phyloP scores from a whole-genome alignment of 2,113 vertebrate genomes.

The Erythrocebus patas region DNA sequence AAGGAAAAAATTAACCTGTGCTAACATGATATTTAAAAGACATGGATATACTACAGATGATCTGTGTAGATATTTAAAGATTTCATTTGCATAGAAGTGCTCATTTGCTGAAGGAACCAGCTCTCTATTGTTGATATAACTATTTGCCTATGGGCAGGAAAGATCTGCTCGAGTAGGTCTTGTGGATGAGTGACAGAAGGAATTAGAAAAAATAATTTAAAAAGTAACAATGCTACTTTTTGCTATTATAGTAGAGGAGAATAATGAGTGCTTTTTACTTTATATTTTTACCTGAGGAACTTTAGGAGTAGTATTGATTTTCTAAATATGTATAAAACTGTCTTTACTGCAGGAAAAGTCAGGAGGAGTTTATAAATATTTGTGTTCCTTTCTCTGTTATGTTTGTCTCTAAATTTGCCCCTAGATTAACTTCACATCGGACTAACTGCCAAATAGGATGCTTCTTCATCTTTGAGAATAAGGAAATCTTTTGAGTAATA shows the following conservation, averaged over 20 bases:
- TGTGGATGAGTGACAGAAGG: background rate
- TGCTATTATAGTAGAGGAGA: background rate
- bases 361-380: constrained; percentile 18
- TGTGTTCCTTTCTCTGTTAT: constrained; percentile 3
- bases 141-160: background rate
- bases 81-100: background rate
- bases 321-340: background rate
- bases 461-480: constrained; percentile 33
- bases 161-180: background rate
- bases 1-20: background rate
- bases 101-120: background rate
- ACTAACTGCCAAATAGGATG: background rate
- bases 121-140: background rate
- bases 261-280: background rate
- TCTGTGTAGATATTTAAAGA: background rate
- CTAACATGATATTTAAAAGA: background rate
- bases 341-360: background rate
- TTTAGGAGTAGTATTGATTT: background rate
- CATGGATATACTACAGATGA: background rate
- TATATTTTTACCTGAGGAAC: constrained; percentile 12
- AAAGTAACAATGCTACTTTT: background rate
- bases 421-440: background rate
- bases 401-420: constrained; percentile 34
- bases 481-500: background rate
- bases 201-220: constrained; percentile 34